A percentile compares a stretch with the other conserved stretches of the same genome.
These are phyloP conservation scores for Megalopta genalis DNA, from an alignment of 1,140 invertebrate genomes.

Conservation along the genomic window DNA sequence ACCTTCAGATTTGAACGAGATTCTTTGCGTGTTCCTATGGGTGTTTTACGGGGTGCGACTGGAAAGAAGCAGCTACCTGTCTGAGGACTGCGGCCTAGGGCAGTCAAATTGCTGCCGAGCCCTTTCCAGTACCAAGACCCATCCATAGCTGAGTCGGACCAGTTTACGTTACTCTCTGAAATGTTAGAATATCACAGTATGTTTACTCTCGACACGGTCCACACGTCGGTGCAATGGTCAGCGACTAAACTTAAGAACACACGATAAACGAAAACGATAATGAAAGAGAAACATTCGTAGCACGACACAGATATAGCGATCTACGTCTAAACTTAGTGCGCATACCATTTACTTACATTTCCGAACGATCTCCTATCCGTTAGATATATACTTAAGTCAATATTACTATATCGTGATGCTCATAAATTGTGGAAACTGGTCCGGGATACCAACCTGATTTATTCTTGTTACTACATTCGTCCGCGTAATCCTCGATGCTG, in stretches of 20 bases:
- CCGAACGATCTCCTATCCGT: constrained; percentile 27
- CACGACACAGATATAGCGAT: constrained; percentile 24
- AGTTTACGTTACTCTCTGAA: constrained; percentile 71
- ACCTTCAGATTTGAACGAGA: constrained; percentile 65
- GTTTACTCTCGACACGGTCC: constrained; percentile 1
- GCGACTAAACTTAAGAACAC: constrained; percentile 6
- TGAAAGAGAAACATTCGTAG: constrained; percentile 17
- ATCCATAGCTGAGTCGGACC: constrained; percentile 73
- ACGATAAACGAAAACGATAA: constrained; percentile 12
- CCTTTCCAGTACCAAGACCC: constrained; percentile 75
- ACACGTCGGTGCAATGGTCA: neutral
- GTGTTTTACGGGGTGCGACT: constrained; percentile 68
- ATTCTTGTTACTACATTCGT: constrained; percentile 66
- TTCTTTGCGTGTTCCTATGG: constrained; percentile 68
- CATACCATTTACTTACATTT: constrained; percentile 34
- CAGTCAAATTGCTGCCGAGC: constrained; percentile 68
- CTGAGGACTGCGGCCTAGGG: constrained; percentile 66
- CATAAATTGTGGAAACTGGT: constrained; percentile 17
- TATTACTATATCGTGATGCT: constrained; percentile 43
- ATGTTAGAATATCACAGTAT: constrained; percentile 25
- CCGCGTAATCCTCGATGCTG: constrained; percentile 68
- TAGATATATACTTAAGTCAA: constrained; percentile 43
- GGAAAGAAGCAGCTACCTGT: constrained; percentile 68
- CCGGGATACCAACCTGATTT: constrained; percentile 48
- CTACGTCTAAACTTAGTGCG: constrained; percentile 31